These are phyloP conservation scores for Synanthedon vespiformis DNA, from an alignment of 2,888 invertebrate genomes.

Conservation along the genomic window DNA sequence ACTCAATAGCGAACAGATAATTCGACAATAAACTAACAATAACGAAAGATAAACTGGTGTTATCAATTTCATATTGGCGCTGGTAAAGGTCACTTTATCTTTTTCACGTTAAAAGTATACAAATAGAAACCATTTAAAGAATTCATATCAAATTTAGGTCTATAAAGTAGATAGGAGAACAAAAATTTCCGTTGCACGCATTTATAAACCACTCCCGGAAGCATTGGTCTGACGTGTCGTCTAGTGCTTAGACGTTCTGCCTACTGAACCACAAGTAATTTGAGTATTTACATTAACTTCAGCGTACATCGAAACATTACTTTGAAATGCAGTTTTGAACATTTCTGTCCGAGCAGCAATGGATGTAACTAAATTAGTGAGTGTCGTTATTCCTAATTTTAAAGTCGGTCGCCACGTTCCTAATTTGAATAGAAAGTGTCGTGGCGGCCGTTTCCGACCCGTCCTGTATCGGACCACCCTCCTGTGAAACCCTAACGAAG, in stretches of 20 bases:
- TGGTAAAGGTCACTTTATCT: neutral
- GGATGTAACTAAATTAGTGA: constrained; percentile 7
- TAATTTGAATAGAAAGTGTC: constrained; percentile 61
- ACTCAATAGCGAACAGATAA: no score
- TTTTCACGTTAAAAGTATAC: neutral
- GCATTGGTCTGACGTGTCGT: constrained; percentile 33
- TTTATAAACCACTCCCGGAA: constrained; percentile 35
- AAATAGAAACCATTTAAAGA: neutral
- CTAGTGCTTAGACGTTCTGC: constrained; percentile 24
- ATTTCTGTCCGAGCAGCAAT: constrained; percentile 12
- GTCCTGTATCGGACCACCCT: constrained; percentile 33
- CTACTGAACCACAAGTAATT: constrained; percentile 4
- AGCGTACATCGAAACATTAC: no score
- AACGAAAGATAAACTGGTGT: no score
- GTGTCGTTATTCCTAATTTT: constrained; percentile 2
- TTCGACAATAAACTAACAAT: no score
- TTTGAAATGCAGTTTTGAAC: no score
- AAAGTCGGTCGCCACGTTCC: constrained; percentile 20
- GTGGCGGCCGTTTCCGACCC: constrained; percentile 42
- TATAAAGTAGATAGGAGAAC: neutral
- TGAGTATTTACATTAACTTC: no score
- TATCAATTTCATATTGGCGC: no score
- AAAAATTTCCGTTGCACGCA: constrained; percentile 22
- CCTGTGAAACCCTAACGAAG: constrained; percentile 10
- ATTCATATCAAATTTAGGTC: no score